A percentile compares a stretch with the other conserved stretches of the same genome.
phyloP scores from a whole-genome alignment of 2,888 invertebrate genomes.

The Notodonta dromedarius region DNA sequence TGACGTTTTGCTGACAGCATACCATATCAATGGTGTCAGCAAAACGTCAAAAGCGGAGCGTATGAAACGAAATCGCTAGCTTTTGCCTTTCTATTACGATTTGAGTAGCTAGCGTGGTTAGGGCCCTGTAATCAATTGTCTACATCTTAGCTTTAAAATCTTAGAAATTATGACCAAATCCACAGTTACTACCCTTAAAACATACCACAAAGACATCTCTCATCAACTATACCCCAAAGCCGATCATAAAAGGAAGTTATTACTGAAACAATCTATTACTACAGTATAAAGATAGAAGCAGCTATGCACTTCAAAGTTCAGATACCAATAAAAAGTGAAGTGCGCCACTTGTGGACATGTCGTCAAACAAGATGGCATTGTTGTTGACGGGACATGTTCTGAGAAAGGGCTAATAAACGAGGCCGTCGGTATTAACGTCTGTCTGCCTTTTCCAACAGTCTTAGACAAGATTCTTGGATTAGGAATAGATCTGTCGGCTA shows the following conservation, averaged over 20 bases:
- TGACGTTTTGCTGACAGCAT: no score
- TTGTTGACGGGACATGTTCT: conserved; percentile 11
- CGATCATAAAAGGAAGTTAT: not conserved
- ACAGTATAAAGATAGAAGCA: not conserved
- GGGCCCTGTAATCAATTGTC: no score
- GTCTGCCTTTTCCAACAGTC: not conserved
- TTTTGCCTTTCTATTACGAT: no score
- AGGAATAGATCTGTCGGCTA: no score
- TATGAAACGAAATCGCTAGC: no score
- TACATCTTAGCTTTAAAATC: no score
- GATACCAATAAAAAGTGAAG: not conserved
- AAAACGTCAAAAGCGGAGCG: no score
- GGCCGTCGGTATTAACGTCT: not conserved
- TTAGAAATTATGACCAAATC: no score
- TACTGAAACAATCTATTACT: conserved; percentile 3
- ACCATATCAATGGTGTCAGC: no score
- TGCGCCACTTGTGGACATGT: conserved; percentile 6
- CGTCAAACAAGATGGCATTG: conserved; percentile 13
- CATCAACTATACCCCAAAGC: not conserved
- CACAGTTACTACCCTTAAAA: no score
- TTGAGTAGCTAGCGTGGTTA: no score
- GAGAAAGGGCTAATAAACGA: conserved; percentile 9
- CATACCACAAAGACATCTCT: not conserved
- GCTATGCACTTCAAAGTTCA: not conserved
- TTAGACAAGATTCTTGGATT: no score